A percentile compares a stretch with the other conserved stretches of the same genome.
Conservation (phyloP, 2,888 invertebrate species). For the Metellina segmentata region DNA sequence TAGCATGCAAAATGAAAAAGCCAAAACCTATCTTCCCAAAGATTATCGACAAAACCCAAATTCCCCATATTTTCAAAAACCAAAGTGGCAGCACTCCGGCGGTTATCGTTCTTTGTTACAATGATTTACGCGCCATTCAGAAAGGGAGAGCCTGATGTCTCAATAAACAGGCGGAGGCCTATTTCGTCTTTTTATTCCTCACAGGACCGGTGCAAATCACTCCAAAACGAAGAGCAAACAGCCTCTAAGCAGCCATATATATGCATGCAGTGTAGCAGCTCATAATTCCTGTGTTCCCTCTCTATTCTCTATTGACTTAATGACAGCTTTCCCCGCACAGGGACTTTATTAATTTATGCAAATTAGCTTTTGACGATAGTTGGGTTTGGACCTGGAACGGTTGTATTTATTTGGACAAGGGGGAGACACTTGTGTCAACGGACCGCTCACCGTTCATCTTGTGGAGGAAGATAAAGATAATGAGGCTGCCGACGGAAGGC, state of each 20-base stretch:
- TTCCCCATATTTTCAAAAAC: background rate
- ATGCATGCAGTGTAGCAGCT: conserved; percentile 26
- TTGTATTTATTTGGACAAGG: conserved; percentile 15
- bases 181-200: background rate
- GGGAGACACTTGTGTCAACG: background rate
- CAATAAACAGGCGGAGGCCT: background rate
- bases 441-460: background rate
- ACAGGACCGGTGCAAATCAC: conserved; percentile 2
- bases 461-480: conserved; percentile 10
- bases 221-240: conserved; percentile 27
- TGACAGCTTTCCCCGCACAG: conserved; percentile 16
- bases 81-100: background rate
- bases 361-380: conserved; percentile 40
- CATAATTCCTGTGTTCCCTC: conserved; percentile 27
- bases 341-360: conserved; percentile 53
- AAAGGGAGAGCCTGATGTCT: background rate
- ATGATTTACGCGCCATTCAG: background rate
- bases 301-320: conserved; percentile 35
- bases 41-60: background rate
- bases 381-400: background rate
- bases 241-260: conserved; percentile 24
- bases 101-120: background rate
- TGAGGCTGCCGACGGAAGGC: background rate
- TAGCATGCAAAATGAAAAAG: background rate
- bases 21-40: background rate